phyloP scores from a whole-genome alignment of 2,797 vertebrate genomes.

The Streptopelia turtur region DNA sequence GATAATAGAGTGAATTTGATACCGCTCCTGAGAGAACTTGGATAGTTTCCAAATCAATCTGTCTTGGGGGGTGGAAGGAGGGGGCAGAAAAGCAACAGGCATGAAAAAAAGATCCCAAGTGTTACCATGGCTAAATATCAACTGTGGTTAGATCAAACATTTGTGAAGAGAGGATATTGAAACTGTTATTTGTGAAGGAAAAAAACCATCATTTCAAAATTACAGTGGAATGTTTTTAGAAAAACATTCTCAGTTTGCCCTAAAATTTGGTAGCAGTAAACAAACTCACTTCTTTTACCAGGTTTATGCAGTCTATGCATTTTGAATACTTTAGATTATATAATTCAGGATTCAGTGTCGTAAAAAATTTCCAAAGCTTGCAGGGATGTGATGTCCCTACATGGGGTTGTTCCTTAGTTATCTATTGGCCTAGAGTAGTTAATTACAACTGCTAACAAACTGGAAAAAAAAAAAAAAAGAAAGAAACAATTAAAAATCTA shows the following conservation, averaged over 20 bases:
- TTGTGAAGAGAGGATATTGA: conserved; percentile 41
- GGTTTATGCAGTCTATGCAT: neutral
- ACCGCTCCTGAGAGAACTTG: conserved; percentile 16
- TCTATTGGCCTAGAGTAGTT: conserved; percentile 28
- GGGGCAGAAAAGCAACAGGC: conserved; percentile 41
- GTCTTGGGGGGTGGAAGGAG: neutral
- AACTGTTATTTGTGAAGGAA: conserved; percentile 46
- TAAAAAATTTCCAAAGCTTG: conserved; percentile 11
- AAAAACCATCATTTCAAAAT: conserved; percentile 7
- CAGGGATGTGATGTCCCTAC: neutral
- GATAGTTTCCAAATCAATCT: conserved; percentile 50
- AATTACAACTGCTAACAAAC: conserved; percentile 51
- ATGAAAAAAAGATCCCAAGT: conserved; percentile 23
- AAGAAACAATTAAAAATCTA: conserved; percentile 60
- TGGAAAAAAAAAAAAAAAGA: neutral
- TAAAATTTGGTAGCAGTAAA: conserved; percentile 48
- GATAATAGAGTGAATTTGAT: conserved; percentile 42
- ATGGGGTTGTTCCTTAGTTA: neutral
- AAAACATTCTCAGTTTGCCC: conserved; percentile 43
- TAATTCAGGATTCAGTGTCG: neutral
- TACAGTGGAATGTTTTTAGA: conserved; percentile 26
- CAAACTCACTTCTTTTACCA: conserved; percentile 7
- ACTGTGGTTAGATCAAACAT: conserved; percentile 57
- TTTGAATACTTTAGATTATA: neutral
- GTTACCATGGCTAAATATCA: conserved; percentile 58